phyloP scores from a whole-genome alignment of 2,113 vertebrate genomes.

The Pelodiscus sinensis region DNA sequence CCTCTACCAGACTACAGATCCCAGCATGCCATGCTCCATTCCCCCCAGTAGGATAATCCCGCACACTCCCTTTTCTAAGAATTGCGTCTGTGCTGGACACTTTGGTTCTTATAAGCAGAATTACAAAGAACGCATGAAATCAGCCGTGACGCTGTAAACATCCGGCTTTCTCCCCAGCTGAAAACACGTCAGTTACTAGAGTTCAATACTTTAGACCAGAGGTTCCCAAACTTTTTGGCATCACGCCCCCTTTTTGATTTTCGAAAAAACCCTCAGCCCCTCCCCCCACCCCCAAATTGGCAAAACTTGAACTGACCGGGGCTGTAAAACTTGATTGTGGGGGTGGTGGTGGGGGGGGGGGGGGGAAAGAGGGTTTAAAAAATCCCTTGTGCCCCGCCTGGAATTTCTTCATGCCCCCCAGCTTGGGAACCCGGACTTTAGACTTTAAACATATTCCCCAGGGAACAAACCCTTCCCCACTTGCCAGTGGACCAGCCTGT shows the following conservation, averaged over 20 bases:
- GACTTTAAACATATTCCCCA: not conserved
- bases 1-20: not conserved
- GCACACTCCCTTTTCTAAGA: not conserved
- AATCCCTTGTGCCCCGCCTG: too few relatives aligned
- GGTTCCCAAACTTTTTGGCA: too few relatives aligned
- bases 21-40: not conserved
- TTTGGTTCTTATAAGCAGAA: not conserved
- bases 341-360: too few relatives aligned
- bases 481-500: not conserved
- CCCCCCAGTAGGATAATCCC: not conserved
- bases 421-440: not conserved
- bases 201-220: too few relatives aligned
- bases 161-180: not conserved
- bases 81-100: not conserved
- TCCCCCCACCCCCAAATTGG: too few relatives aligned
- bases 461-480: not conserved
- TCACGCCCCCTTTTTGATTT: too few relatives aligned
- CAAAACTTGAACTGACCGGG: too few relatives aligned
- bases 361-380: too few relatives aligned
- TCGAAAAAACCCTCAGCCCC: too few relatives aligned
- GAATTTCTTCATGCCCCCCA: too few relatives aligned
- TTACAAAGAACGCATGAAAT: not conserved
- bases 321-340: too few relatives aligned
- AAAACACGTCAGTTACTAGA: too few relatives aligned
- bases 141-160: not conserved